Percentiles rank a stretch among this genome's conserved stretches.
phyloP scores from a whole-genome alignment of 2,888 invertebrate species.

The Mythimna albipuncta region DNA sequence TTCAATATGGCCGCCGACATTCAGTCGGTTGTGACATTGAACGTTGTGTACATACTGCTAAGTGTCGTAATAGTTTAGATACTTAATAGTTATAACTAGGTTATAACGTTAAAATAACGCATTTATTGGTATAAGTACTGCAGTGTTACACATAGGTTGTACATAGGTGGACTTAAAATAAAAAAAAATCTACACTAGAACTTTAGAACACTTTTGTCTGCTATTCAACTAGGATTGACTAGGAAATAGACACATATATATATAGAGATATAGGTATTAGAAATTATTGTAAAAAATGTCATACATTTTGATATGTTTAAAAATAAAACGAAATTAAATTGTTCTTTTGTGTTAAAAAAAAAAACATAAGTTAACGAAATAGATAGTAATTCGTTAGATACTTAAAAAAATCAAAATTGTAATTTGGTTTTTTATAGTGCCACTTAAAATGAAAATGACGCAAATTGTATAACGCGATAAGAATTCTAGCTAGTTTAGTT shows the following conservation, averaged over 20 bases:
- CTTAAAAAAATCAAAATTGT: background rate
- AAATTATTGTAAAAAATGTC: background rate
- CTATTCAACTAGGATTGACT: too few species aligned
- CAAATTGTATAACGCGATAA: conserved; percentile 42
- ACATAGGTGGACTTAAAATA: too few species aligned
- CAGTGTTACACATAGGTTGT: too few species aligned
- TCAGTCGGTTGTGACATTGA: conserved; percentile 63
- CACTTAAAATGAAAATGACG: conserved; percentile 35
- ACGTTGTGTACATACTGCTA: conserved; percentile 42
- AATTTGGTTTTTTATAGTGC: conserved; percentile 14
- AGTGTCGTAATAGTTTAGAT: conserved; percentile 47
- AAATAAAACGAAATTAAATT: background rate
- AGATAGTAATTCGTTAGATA: background rate
- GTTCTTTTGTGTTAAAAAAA: background rate
- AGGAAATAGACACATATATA: background rate
- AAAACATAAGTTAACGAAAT: background rate
- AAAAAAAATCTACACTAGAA: too few species aligned
- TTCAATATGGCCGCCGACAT: conserved; percentile 62
- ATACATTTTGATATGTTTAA: background rate
- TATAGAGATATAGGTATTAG: too few species aligned
- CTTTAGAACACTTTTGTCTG: background rate
- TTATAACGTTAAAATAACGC: background rate
- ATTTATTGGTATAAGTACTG: background rate
- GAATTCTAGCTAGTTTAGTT: conserved; percentile 20
- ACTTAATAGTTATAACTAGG: conserved; percentile 17